Evolutionary conservation across 2,888 invertebrate genomes (phyloP).

Genomic region (Phania funesta): DNA sequence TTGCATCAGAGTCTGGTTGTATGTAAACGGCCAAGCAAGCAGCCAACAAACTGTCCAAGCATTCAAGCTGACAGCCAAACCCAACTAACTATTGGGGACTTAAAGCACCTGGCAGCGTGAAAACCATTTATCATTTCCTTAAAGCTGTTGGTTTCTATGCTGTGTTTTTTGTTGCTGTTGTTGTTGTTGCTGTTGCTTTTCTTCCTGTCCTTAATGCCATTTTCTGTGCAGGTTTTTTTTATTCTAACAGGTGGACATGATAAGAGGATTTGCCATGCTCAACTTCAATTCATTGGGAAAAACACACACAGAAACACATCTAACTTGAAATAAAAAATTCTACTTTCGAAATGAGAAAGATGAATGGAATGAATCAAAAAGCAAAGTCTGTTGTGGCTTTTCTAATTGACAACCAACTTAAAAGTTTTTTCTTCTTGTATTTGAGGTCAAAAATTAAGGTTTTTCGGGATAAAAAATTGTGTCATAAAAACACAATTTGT

Average conservation of each 20-base stretch:
- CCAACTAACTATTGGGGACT: constrained; percentile 63
- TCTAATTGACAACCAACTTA: constrained; percentile 60
- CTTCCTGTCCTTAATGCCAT: neutral
- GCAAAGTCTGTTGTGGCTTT: constrained; percentile 29
- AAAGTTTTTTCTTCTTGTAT: constrained; percentile 51
- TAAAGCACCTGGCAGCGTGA: constrained; percentile 66
- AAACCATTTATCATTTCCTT: constrained; percentile 68
- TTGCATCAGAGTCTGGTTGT: constrained; percentile 57
- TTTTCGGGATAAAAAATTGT: constrained; percentile 15
- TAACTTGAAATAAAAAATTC: neutral
- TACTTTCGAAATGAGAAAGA: constrained; percentile 10
- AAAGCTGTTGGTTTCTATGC: constrained; percentile 48
- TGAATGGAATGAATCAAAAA: neutral
- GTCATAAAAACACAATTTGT: neutral
- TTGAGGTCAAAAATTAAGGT: constrained; percentile 56
- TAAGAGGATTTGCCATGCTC: constrained; percentile 64
- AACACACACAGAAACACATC: neutral
- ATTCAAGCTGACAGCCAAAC: constrained; percentile 56
- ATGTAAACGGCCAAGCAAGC: constrained; percentile 15
- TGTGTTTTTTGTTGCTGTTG: neutral
- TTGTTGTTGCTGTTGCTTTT: constrained; percentile 1
- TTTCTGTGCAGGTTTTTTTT: constrained; percentile 2
- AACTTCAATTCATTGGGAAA: constrained; percentile 46
- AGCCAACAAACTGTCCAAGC: constrained; percentile 42
- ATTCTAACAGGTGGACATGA: constrained; percentile 65